These are phyloP conservation scores for Amblyjoppa fuscipennis DNA, from an alignment of 2,888 invertebrate genomes.

Conservation along the genomic window DNA sequence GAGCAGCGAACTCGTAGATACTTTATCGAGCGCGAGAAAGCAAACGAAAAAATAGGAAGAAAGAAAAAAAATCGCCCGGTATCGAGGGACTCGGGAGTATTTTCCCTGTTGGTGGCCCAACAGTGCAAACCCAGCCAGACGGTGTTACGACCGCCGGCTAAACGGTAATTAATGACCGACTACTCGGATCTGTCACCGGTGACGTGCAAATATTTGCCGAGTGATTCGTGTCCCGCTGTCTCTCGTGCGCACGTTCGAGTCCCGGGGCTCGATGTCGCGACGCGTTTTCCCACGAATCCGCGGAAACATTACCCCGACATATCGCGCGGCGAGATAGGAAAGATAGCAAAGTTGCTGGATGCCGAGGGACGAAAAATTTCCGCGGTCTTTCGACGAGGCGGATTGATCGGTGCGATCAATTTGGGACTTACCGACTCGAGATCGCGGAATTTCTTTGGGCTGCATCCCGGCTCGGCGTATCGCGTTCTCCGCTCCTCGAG, in stretches of 20 bases:
- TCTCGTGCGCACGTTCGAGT: slow-evolving; percentile 35
- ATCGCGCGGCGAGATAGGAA: neutral
- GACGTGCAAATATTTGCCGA: slow-evolving; percentile 72
- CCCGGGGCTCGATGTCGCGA: neutral
- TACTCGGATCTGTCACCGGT: slow-evolving; percentile 68
- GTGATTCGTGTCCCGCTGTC: slow-evolving; percentile 64
- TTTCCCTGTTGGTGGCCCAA: slow-evolving; percentile 20
- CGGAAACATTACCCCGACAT: neutral
- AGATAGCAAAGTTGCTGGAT: neutral
- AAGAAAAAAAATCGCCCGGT: neutral
- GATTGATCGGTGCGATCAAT: neutral
- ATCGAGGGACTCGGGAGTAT: slow-evolving; percentile 4
- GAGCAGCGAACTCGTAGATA: slow-evolving; percentile 10
- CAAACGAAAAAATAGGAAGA: neutral
- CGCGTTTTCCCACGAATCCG: neutral
- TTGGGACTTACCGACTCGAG: neutral
- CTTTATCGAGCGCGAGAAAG: neutral
- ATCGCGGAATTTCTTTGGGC: neutral
- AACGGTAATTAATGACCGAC: slow-evolving; percentile 72
- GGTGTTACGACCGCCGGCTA: slow-evolving; percentile 55
- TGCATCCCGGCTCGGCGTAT: neutral
- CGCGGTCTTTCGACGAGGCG: neutral
- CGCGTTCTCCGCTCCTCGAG: neutral
- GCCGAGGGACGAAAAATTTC: neutral
- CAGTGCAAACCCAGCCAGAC: slow-evolving; percentile 24